A percentile compares a stretch with the other conserved stretches of the same genome.
Conservation (phyloP, 2,113 vertebrate genomes). For the Cephalopholis sonnerati region DNA sequence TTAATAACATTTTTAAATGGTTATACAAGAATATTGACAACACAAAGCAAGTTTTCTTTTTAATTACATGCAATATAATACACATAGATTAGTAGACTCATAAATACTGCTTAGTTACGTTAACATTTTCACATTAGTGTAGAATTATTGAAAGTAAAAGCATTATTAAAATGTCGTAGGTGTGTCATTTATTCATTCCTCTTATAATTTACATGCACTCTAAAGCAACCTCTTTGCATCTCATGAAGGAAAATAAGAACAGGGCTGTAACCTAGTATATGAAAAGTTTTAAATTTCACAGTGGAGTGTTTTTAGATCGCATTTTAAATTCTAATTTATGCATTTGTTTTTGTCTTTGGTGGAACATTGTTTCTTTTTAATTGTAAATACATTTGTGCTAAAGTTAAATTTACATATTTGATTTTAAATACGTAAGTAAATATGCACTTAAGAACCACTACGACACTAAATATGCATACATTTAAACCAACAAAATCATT, state of each 20-base stretch:
- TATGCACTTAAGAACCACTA: background rate
- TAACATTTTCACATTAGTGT: too few relatives aligned
- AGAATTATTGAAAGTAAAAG: conserved; percentile 12
- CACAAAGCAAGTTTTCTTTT: background rate
- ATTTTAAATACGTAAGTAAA: background rate
- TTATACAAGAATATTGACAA: background rate
- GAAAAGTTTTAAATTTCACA: background rate
- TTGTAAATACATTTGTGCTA: background rate
- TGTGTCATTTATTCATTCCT: conserved; percentile 27
- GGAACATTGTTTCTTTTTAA: background rate
- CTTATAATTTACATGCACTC: conserved; percentile 23
- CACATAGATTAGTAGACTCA: background rate
- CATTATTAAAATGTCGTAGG: background rate
- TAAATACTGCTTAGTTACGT: background rate
- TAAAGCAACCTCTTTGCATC: background rate
- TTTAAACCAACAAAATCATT: background rate
- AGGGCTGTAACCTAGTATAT: background rate
- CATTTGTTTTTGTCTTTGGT: background rate
- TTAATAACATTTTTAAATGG: background rate
- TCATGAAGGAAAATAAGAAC: conserved; percentile 1
- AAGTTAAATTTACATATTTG: background rate
- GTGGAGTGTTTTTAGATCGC: background rate
- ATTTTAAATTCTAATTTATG: background rate
- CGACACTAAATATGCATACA: background rate
- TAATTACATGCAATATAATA: background rate